These are phyloP conservation scores for Apamea crenata DNA, from an alignment of 2,888 invertebrate species.

Conservation along the genomic window DNA sequence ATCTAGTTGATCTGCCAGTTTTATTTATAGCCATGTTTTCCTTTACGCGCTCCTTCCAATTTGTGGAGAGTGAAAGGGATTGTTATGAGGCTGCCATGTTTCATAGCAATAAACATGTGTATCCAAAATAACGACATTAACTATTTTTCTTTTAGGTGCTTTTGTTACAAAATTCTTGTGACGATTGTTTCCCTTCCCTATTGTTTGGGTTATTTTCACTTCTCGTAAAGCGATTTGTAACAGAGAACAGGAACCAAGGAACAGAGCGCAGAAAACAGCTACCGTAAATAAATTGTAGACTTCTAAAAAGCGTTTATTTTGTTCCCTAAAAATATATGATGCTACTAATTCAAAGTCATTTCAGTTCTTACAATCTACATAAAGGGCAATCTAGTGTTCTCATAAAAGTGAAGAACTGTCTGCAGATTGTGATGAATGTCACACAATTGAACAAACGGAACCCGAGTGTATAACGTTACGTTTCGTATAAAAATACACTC, in stretches of 20 bases:
- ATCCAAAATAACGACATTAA: conserved; percentile 89
- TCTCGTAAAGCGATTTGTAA: conserved; percentile 46
- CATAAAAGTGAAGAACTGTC: background rate
- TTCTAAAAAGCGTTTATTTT: background rate
- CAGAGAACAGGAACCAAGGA: conserved; percentile 30
- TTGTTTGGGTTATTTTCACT: conserved; percentile 61
- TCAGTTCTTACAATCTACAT: background rate
- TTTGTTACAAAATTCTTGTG: conserved; percentile 71
- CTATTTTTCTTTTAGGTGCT: conserved; percentile 79
- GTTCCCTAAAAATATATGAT: background rate
- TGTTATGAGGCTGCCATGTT: conserved; percentile 90
- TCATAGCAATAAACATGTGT: conserved; percentile 90
- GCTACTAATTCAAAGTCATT: background rate
- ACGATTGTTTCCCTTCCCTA: conserved; percentile 78
- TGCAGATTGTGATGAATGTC: background rate
- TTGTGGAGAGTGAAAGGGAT: conserved; percentile 90
- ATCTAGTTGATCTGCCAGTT: conserved; percentile 90
- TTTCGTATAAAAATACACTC: background rate
- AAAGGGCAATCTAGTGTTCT: background rate
- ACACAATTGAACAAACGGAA: background rate
- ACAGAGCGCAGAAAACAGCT: conserved; percentile 19
- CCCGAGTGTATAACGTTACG: background rate
- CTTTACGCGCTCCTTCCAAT: conserved; percentile 90
- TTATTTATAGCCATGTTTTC: conserved; percentile 90
- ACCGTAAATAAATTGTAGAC: conserved; percentile 23